Percentiles rank a stretch among this genome's conserved stretches.
These are phyloP conservation scores for Lophochroa leadbeateri DNA, from an alignment of 2,113 vertebrate species.

Conservation along the genomic window DNA sequence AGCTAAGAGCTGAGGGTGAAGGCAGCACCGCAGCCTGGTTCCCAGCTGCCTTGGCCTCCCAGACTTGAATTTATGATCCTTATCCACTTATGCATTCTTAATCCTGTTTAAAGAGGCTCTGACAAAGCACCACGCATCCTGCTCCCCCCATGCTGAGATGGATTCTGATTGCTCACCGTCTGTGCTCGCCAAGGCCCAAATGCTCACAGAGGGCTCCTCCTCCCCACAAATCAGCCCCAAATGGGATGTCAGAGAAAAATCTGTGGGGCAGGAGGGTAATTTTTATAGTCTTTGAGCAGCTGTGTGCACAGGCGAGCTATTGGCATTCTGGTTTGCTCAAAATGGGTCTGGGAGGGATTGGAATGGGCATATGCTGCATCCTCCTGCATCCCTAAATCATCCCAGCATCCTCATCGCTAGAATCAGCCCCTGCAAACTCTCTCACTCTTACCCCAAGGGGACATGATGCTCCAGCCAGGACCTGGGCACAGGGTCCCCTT, in stretches of 20 bases:
- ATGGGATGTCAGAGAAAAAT: neutral
- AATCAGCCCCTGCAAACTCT: neutral
- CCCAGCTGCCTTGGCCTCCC: neutral
- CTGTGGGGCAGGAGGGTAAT: neutral
- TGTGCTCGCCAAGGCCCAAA: accelerated
- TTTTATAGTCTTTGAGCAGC: neutral
- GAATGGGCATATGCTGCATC: accelerated
- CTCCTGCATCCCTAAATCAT: neutral
- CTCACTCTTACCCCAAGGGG: accelerated
- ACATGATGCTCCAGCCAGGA: neutral
- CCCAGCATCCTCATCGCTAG: neutral
- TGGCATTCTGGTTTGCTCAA: neutral
- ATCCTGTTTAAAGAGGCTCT: neutral
- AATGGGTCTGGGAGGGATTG: neutral
- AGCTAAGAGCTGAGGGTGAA: neutral
- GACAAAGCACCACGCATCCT: accelerated
- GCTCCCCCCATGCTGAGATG: accelerated
- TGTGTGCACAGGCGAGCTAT: neutral
- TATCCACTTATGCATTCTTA: neutral
- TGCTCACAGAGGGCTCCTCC: neutral
- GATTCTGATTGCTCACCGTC: neutral
- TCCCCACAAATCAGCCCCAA: neutral
- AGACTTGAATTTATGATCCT: neutral
- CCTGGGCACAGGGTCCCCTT: too few species aligned
- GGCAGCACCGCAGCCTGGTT: neutral